Base-by-base conservation (phyloP, 2,888 invertebrate genomes). In the Caenorhabditis sp. region DNA sequence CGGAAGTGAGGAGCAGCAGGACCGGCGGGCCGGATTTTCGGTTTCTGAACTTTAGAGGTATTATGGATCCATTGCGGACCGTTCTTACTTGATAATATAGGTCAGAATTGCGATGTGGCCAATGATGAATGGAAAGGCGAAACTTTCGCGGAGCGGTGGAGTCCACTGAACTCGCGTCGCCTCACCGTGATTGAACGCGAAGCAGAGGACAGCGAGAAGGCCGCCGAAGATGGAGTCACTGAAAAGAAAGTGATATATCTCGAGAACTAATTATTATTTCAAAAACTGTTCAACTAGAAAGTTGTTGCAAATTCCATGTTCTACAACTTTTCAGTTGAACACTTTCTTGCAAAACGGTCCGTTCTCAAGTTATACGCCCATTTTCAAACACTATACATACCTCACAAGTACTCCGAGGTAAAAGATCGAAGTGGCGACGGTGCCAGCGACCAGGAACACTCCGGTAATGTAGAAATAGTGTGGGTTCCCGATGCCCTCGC, bases 141-240 rank as follows among this genome's bases (percentile, higher is more conserved):
- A 93, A 88, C 94, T 95, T 90, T 95, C 95, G 24, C 95, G 90
- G 50, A 95, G 92, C 41, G 95, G 93, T 0, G 95, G 95, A 0
- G 94, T 93, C 93, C 95, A 94, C 86, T 94, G 94, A 3, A 95
- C 94, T 50, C 95, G 91, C 0, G 95, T 94, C 53, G 93, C 88
- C 89, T 95, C 94, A 26, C 92, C 92, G 89, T 95, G 95, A 89
- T 95, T 95, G 86, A 93, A 93, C 83, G 94, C 92, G 89, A 93
- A 95, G 7, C 93, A 92, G 0, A 92, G 89, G 7, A 93, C 93
- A 0, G 94, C 92, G 24, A 95, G 88, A 11, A 87, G 17, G 11
- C 95, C 95, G 13, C 95, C 95, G 55, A 93, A 90, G 1, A 94
- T 88, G 59, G 93, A 93, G 58, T 93, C 92, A 86, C 94, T 93